Base-by-base conservation (phyloP, 1,140 invertebrate species). In the Anthonomus grandis region DNA sequence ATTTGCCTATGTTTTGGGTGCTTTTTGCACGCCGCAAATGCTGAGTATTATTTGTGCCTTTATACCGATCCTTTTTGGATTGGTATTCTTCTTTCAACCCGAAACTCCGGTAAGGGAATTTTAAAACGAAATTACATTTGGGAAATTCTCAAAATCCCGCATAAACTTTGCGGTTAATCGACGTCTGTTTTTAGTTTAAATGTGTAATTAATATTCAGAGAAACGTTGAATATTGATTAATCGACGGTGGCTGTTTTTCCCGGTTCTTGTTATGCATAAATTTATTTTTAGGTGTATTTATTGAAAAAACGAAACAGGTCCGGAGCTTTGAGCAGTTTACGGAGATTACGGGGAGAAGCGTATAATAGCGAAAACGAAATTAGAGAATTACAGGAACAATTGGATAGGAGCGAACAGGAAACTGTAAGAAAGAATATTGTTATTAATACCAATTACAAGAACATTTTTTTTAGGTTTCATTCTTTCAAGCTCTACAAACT, bases 291-390 rank as follows among this genome's bases (percentile, higher is more conserved):
- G 56, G 10, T 74, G 0, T 74, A 79, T 69, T 68, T 78, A 56
- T 60, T 81, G 39, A 76, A 75, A 36, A 81, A 81, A 64, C 81
- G 82, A 10, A 75, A 82, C 1, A 71, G 81, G 3, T 75, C 79
- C 3, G 82, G 83, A 39, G 90, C 91, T 0, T 76, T 81, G 18
- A 74, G 78, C 19, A 78, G 84, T 1, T 71, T 93, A 34, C 73
- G 77, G 15, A 84, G 79, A 76, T 74, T 94, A 1, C 76, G 91
- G 0, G 89, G 90, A 2, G 68, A 75, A 0, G 68, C 83, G 1
- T 86, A 84, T 38, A 78, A 91, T 55, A 68, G 83, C 15, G 80
- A 84, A 41, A 67, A 71, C 12, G 85, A 86, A 71, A 62, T 85
- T 4, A 63, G 71, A 5, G 72, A 71, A 22, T 78, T 83, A n/a